Conservation (phyloP, 2,113 vertebrate species). For the Monopterus albus region DNA sequence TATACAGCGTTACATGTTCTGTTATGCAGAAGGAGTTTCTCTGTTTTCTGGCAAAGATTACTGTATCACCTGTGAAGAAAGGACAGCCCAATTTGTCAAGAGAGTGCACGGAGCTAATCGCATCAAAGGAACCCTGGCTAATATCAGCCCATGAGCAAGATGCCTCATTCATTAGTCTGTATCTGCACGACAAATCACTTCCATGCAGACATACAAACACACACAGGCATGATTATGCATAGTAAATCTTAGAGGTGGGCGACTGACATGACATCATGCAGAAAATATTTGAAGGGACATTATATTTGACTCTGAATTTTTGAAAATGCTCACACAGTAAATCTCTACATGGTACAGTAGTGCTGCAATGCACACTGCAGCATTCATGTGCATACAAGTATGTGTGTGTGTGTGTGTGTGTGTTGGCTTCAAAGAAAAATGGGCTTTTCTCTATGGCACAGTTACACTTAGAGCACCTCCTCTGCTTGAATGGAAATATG, state of each 20-base stretch:
- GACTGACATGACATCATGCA: conserved; percentile 38
- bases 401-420: conserved; percentile 17
- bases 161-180: conserved; percentile 77
- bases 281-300: conserved; percentile 29
- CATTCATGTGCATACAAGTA: conserved; percentile 59
- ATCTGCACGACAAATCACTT: conserved; percentile 78
- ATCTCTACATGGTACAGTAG: conserved; percentile 32
- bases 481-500: conserved; percentile 40
- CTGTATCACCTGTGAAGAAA: conserved; percentile 70
- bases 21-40: conserved; percentile 48
- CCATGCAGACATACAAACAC: conserved; percentile 61
- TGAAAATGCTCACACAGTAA: conserved; percentile 2
- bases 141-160: conserved; percentile 74
- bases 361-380: conserved; percentile 43
- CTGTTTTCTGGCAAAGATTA: conserved; percentile 78
- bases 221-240: conserved; percentile 36
- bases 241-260: not conserved
- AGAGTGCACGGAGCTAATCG: conserved; percentile 77
- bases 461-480: conserved; percentile 32
- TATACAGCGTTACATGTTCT: conserved; percentile 15
- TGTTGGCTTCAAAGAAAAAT: conserved; percentile 53
- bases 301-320: conserved; percentile 30
- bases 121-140: conserved; percentile 78
- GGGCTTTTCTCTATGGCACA: conserved; percentile 27
- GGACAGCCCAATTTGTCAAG: conserved; percentile 80